Conservation (phyloP, 2,113 vertebrate species). For the Lagenorhynchus albirostris region DNA sequence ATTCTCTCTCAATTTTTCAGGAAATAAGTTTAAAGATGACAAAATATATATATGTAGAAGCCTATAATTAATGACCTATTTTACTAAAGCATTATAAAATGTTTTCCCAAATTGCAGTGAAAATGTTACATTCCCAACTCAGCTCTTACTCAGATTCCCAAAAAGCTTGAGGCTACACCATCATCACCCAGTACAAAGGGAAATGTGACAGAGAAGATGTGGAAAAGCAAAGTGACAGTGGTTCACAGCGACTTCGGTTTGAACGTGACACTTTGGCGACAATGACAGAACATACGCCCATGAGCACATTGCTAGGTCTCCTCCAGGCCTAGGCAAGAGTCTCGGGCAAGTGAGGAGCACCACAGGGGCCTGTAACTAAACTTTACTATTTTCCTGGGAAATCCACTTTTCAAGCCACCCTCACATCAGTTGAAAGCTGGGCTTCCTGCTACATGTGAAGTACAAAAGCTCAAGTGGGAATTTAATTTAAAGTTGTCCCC, state of each 20-base stretch:
- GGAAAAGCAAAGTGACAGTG: not conserved
- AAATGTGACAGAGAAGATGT: not conserved
- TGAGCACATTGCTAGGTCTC: not conserved
- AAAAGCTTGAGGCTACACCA: not conserved
- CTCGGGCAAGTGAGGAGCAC: not conserved
- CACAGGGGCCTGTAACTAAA: not conserved
- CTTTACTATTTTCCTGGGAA: not conserved
- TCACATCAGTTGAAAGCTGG: not conserved
- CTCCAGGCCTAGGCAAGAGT: not conserved
- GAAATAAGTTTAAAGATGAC: slow-evolving; percentile 34
- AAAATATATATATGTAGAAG: not conserved
- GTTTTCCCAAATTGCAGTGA: not conserved
- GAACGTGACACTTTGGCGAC: not conserved
- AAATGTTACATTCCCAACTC: not conserved
- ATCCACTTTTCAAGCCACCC: not conserved
- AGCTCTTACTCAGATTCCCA: not conserved
- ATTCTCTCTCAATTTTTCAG: not conserved
- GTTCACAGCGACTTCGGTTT: not conserved
- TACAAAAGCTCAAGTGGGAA: not conserved
- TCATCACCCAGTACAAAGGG: not conserved
- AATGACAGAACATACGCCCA: not conserved
- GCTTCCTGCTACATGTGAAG: not conserved
- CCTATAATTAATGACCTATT: not conserved
- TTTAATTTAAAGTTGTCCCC: not conserved
- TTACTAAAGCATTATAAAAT: slow-evolving; percentile 3